A percentile compares a stretch with the other conserved stretches of the same genome.
Evolutionary conservation across 2,113 vertebrate genomes (phyloP).

Genomic region (Callipepla squamata): DNA sequence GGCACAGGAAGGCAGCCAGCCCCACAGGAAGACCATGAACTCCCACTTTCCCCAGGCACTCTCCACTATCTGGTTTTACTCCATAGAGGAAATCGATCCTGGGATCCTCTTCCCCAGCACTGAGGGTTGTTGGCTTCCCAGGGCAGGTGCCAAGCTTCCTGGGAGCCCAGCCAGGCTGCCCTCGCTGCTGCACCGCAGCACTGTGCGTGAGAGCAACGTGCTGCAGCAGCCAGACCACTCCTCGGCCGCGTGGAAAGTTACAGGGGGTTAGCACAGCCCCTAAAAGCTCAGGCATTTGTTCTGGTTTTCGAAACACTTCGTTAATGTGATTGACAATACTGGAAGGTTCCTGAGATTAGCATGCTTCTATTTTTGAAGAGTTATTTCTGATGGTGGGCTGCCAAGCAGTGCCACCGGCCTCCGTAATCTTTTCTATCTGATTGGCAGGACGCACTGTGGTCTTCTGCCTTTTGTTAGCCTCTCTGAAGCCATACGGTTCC

Average conservation of each 20-base stretch:
- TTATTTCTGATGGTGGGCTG: constrained; percentile 20
- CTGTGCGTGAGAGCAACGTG: rapidly evolving
- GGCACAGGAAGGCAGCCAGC: neutral
- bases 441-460: constrained; percentile 61
- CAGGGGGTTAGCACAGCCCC: neutral
- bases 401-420: constrained; percentile 16
- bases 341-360: constrained; percentile 66
- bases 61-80: neutral
- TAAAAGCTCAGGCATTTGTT: constrained; percentile 1
- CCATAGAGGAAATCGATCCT: neutral
- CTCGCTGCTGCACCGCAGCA: neutral
- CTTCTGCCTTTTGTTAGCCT: neutral
- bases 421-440: constrained; percentile 38
- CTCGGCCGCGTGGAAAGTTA: neutral
- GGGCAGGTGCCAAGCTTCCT: neutral
- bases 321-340: constrained; percentile 52
- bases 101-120: neutral
- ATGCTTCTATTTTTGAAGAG: constrained; percentile 71
- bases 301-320: constrained; percentile 46
- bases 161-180: too few relatives aligned
- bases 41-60: neutral
- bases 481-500: neutral
- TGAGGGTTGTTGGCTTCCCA: neutral
- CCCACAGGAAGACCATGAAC: neutral
- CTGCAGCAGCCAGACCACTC: rapidly evolving